Base-by-base conservation (phyloP, 2,113 vertebrate species). In the Charina bottae region DNA sequence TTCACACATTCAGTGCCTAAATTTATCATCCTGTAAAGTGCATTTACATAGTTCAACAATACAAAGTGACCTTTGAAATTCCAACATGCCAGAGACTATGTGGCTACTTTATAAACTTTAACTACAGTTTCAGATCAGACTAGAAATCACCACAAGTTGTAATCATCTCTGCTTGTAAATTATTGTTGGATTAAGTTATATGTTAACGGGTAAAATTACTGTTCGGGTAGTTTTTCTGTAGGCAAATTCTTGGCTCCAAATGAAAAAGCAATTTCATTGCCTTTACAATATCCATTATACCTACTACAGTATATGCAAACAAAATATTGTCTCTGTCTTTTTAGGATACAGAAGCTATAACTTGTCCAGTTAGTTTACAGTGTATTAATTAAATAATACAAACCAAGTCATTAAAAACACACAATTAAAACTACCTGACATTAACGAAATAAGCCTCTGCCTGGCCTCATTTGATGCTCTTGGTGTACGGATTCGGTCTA, bases 381-480 rank as follows among this genome's bases (percentile, higher is more conserved):
- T 3, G 21, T 8, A 62, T 62, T 55, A 33, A 62, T 3, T 28
- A 93, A 4, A 84, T 64, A 68, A 78, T 0, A n/a, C 19, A 89
- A 89, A 91, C 1, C 11, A n/a, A 86, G 23, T 54, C 13, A 23
- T 42, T 8, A 83, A 42, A 60, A 88, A 46, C 33, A 17, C 13
- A 88, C 7, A 54, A 90, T 17, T 53, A 49, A 0, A 93, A 88
- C 1, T 97, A 99, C 99, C 99, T 96, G 99, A 99, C 99, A 99
- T 99, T 53, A 99, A 98, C 0, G 99, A 99, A 96, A 99, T 99
- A 91, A 99, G 99, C 78, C 99, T 97, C 95, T 99, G 99, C 17
- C 99, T 98, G 49, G 99, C 99, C 93, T 99, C 99, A 54, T 99
- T 99, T 0, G 99, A 99, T 0, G 99, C 99, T 26, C 99, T 97